These are phyloP conservation scores for Myocastor coypus DNA, from an alignment of 2,113 vertebrate species.

Conservation along the genomic window DNA sequence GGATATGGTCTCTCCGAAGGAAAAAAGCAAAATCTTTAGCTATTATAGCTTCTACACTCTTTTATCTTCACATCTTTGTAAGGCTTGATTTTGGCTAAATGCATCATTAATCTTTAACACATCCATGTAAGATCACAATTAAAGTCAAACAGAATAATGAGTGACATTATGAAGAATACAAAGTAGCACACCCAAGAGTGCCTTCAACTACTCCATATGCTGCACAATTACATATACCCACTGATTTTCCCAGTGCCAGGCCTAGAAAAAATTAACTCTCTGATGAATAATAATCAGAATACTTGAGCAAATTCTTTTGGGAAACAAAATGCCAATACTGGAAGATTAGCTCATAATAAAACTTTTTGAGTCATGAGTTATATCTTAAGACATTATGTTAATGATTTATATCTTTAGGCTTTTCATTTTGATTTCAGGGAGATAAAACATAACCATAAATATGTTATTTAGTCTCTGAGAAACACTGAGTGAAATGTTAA, in stretches of 20 bases:
- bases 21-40: slow-evolving; percentile 72
- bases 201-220: slow-evolving; percentile 55
- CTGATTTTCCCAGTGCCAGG: not conserved
- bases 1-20: slow-evolving; percentile 38
- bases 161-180: slow-evolving; percentile 42
- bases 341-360: not conserved
- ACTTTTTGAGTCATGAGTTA: not conserved
- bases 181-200: slow-evolving; percentile 61
- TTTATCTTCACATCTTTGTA: slow-evolving; percentile 75
- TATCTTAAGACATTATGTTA: accelerated
- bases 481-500: not conserved
- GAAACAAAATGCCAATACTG: not conserved
- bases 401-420: not conserved
- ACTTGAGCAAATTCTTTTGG: slow-evolving; percentile 24
- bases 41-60: slow-evolving; percentile 48
- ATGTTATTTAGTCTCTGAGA: not conserved
- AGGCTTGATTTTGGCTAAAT: slow-evolving; percentile 75
- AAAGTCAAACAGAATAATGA: slow-evolving; percentile 76
- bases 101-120: slow-evolving; percentile 76
- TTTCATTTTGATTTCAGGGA: not conserved
- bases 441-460: not conserved
- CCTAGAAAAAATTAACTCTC: slow-evolving; percentile 23
- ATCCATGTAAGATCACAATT: slow-evolving; percentile 72
- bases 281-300: not conserved
- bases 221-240: not conserved